These are phyloP conservation scores for Tiliqua scincoides DNA, from an alignment of 2,113 vertebrate genomes.

Conservation along the genomic window DNA sequence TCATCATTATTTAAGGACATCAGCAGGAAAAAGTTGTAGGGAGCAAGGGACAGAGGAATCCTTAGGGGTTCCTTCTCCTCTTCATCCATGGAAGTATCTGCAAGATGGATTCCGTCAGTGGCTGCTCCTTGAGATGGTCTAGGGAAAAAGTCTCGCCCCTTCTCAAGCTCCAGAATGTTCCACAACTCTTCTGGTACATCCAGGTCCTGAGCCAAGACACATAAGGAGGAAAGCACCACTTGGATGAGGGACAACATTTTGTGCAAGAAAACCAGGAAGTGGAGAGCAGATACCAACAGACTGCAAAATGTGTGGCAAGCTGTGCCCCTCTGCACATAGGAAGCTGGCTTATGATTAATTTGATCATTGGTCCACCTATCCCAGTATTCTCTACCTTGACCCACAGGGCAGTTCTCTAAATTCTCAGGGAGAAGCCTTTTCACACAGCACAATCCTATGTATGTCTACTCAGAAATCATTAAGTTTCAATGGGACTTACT, in stretches of 20 bases:
- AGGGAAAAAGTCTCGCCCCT: too few species aligned
- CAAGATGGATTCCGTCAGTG: neutral
- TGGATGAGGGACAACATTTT: neutral
- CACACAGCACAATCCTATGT: too few species aligned
- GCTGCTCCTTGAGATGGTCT: too few species aligned
- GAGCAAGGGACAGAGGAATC: neutral
- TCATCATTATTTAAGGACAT: neutral
- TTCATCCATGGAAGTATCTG: neutral
- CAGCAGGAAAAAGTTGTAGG: neutral
- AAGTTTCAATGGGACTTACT: too few species aligned
- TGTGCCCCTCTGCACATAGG: neutral
- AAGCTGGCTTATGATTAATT: neutral
- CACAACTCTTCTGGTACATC: too few species aligned
- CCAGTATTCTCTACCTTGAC: neutral
- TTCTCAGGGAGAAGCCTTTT: neutral
- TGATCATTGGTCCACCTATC: neutral
- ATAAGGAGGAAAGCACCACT: neutral
- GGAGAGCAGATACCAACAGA: neutral
- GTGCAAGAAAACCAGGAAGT: neutral
- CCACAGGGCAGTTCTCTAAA: neutral
- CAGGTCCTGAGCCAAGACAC: neutral
- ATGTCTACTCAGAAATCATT: too few species aligned
- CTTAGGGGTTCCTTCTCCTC: neutral
- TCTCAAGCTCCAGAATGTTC: too few species aligned
- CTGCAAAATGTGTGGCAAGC: neutral